Percentiles rank a stretch among this genome's conserved stretches.
Conservation (phyloP, 2,113 vertebrate species). For the Calypte anna region DNA sequence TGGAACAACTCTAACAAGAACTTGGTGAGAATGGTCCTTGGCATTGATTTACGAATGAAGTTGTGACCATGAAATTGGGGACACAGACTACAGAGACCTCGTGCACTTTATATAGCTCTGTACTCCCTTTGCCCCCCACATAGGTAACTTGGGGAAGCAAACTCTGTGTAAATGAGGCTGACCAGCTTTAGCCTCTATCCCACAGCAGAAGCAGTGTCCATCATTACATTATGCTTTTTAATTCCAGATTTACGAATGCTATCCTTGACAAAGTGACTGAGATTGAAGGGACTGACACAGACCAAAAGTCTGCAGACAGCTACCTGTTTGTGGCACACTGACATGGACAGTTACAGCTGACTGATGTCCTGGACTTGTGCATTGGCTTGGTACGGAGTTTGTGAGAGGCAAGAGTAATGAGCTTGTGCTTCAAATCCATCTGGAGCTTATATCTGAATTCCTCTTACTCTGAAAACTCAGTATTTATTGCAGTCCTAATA, state of each 20-base stretch:
- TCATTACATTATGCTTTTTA: background rate
- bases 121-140: background rate
- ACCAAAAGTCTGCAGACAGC: background rate
- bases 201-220: background rate
- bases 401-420: conserved; percentile 32
- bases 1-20: background rate
- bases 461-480: conserved; percentile 11
- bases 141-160: background rate
- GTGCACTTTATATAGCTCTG: background rate
- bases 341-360: background rate
- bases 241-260: background rate
- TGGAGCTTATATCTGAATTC: conserved; percentile 25
- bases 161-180: background rate
- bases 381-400: background rate
- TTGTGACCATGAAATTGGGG: accelerated
- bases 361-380: background rate
- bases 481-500: conserved; percentile 46
- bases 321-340: background rate
- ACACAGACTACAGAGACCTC: background rate
- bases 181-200: background rate
- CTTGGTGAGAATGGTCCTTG: background rate
- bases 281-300: background rate
- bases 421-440: conserved; percentile 8
- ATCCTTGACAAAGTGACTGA: background rate
- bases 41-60: background rate